A percentile compares a stretch with the other conserved stretches of the same genome.
These are phyloP conservation scores for Corydoras maculifer DNA, from an alignment of 2,113 vertebrate genomes.

Conservation along the genomic window DNA sequence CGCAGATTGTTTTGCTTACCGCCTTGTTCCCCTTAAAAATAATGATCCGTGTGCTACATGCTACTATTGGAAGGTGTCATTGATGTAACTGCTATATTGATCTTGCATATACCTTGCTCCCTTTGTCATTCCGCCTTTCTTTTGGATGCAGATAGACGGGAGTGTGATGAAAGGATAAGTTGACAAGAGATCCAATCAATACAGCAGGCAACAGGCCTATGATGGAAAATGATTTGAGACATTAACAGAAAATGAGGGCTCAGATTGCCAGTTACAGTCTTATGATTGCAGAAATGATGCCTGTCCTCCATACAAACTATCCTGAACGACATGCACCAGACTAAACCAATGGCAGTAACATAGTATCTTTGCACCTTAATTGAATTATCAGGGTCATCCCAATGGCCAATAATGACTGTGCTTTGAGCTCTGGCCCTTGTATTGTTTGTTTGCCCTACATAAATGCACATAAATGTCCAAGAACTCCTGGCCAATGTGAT, in stretches of 20 bases:
- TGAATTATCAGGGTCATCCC: slow-evolving; percentile 47
- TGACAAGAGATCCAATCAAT: slow-evolving; percentile 31
- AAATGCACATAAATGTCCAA: slow-evolving; percentile 60
- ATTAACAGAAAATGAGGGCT: slow-evolving; percentile 17
- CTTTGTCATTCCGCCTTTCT: slow-evolving; percentile 13
- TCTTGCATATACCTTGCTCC: slow-evolving; percentile 26
- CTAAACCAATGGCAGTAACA: slow-evolving; percentile 8
- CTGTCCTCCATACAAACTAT: slow-evolving; percentile 24
- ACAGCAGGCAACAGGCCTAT: slow-evolving; percentile 22
- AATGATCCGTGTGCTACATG: neutral
- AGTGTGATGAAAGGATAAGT: slow-evolving; percentile 18
- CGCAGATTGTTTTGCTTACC: too few species aligned
- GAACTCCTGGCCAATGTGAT: slow-evolving; percentile 47
- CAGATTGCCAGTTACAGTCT: slow-evolving; percentile 32
- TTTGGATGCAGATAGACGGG: slow-evolving; percentile 17
- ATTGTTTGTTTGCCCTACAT: slow-evolving; percentile 42
- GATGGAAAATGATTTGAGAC: slow-evolving; percentile 28
- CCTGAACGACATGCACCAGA: neutral
- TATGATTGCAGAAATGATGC: slow-evolving; percentile 18
- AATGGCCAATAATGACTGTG: slow-evolving; percentile 56
- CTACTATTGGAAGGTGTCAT: neutral
- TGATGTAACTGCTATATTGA: slow-evolving; percentile 5
- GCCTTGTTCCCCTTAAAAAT: too few species aligned
- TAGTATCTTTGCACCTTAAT: slow-evolving; percentile 27
- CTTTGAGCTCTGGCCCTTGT: slow-evolving; percentile 42